Evolutionary conservation across 1,140 invertebrate species (phyloP), one percentile per base, ranked within the genome.

Genomic region (Lethocerus indicus): DNA sequence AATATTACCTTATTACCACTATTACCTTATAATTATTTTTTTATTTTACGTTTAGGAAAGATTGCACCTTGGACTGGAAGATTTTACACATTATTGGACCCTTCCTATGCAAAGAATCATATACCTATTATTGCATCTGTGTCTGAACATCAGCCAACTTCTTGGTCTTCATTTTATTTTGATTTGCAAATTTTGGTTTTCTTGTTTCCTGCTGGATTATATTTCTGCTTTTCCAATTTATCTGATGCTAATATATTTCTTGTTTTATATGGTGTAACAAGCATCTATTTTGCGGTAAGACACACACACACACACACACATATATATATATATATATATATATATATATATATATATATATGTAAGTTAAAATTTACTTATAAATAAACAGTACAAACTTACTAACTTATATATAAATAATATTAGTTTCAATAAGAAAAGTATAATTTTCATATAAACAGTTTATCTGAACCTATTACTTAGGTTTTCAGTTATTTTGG

Each of bases 81-180:
- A 56, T 98, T 98, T 67, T 98, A 98, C 63, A 96, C 93, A 0
- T 68, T 98, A 2, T 66, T 97, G 51, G 94, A 98, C 71, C 92
- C 93, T 9, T 95, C 90, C 0, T 98, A 98, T 67, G 94, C 93
- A 41, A 97, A 97, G 69, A 97, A 96, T 71, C 91, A 98, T 65
- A 98, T 98, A 69, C 94, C 93, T 45, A 98, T 98, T 58, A 98
- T 98, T 64, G 93, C 93, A 14, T 96, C 91, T 1, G 93, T 98
- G 1, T 97, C 92, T 6, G 93, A 98, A 67, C 94, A 98, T 79
- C 93, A 98, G 67, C 93, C 94, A 1, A 98, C 94, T 9, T 88
- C 92, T 1, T 98, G 94, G 94, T 91, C 87, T 49, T 95, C 91
- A 0, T 98, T 97, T 68, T 98, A 95, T 66, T 97, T 97, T 69